Evolutionary conservation across 2,113 vertebrate species (phyloP), one percentile per base, ranked within the genome.

Genomic region (Setophaga coronata): DNA sequence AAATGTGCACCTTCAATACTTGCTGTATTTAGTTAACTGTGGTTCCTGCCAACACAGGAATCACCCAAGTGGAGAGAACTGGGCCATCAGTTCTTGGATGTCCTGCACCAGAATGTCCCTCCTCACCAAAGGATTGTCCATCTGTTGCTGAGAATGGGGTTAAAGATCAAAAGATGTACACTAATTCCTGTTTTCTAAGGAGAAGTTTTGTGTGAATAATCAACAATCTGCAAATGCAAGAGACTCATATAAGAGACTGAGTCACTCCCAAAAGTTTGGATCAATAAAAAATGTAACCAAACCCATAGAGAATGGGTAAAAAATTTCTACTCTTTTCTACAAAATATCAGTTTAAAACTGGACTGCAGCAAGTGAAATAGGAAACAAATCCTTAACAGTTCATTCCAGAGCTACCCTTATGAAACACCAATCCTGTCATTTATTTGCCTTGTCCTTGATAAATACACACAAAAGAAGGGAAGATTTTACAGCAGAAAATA

Each of bases 401-500:
- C 38, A 18, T 82, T 93, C 67, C 25, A 66, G 24, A 84, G n/a
- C n/a, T 71, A 64, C 12, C 13, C 20, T 78, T 80, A 90, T 7
- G n/a, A 69, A 87, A 70, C 48, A 54, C 0, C 0, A 89, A 15
- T 61, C 34, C 62, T 88, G 78, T 45, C 69, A 76, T 73, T 73
- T 95, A 43, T 81, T 96, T 90, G 47, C 72, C 50, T 89, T 94
- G 61, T 86, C 89, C 73, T 78, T 80, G 85, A 89, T 78, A 95
- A 92, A 95, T 78, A 71, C 56, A 3, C 71, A 60, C 19, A 60
- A 65, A 70, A 82, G 42, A 86, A 62, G 47, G 54, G 34, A 85
- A 81, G 47, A 58, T 40, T 89, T 97, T 90, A 84, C 66, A 83
- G 88, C 60, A 89, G 72, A 91, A 87, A 90, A 94, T 73, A 94